These are phyloP conservation scores for Loris lydekkerianus DNA, from an alignment of 2,797 vertebrate species.

Conservation along the genomic window DNA sequence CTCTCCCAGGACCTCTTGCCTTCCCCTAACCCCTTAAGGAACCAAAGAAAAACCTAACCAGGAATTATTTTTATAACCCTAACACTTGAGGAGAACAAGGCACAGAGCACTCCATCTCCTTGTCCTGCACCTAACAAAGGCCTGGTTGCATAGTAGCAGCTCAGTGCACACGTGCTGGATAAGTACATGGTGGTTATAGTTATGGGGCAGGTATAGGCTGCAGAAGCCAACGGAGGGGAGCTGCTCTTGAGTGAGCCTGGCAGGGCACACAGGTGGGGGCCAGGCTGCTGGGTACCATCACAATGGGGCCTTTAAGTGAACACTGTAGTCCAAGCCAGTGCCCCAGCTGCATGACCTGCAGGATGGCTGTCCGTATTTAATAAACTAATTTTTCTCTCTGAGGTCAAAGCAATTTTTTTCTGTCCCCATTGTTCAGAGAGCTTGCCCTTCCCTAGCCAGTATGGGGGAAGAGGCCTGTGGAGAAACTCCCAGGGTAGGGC, in stretches of 20 bases:
- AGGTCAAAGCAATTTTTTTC: slow-evolving; percentile 74
- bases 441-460: background rate
- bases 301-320: background rate
- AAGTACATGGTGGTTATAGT: background rate
- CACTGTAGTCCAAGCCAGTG: background rate
- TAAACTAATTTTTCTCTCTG: slow-evolving; percentile 8
- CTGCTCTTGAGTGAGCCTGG: background rate
- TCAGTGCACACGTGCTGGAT: fast-evolving
- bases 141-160: background rate
- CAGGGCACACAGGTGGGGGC: background rate
- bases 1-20: background rate
- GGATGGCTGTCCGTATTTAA: background rate
- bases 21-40: background rate
- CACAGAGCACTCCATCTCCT: background rate
- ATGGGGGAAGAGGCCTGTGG: background rate
- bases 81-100: background rate
- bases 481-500: background rate
- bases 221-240: background rate
- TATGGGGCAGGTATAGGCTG: background rate
- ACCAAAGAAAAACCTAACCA: background rate
- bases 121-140: background rate
- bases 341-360: slow-evolving; percentile 54
- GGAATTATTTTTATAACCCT: background rate
- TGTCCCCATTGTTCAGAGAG: slow-evolving; percentile 69
- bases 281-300: background rate